phyloP scores from a whole-genome alignment of 2,113 vertebrate genomes.

The Oceanites oceanicus region DNA sequence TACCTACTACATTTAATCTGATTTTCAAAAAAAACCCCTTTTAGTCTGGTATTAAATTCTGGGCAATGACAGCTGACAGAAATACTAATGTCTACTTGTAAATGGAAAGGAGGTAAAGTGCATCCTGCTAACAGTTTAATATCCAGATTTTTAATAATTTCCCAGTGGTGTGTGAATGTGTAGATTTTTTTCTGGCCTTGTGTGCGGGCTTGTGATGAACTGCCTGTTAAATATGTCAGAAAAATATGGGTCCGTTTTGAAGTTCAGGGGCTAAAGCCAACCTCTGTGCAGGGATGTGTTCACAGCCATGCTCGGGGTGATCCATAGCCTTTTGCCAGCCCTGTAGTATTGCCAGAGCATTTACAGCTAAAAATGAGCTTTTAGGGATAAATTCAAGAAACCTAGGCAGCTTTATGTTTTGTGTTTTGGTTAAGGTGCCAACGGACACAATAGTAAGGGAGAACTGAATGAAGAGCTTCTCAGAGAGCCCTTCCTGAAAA shows the following conservation, averaged over 20 bases:
- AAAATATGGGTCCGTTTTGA: constrained; percentile 13
- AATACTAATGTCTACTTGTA: background rate
- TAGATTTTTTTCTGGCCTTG: background rate
- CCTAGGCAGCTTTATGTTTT: background rate
- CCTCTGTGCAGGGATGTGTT: background rate
- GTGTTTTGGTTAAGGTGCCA: background rate
- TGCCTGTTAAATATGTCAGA: background rate
- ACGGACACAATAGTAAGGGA: background rate
- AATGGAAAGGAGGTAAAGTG: background rate
- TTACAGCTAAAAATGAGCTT: background rate
- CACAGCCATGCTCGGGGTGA: accelerated
- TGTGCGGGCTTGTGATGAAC: background rate
- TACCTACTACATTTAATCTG: background rate
- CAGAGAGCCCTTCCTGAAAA: background rate
- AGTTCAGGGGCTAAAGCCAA: background rate
- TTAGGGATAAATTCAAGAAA: background rate
- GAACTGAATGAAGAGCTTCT: background rate
- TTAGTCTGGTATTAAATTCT: constrained; percentile 10
- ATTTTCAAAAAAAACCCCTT: background rate
- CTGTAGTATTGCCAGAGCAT: background rate
- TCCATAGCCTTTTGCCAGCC: background rate
- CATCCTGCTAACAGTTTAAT: background rate
- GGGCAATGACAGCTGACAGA: background rate
- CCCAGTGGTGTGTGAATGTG: background rate
- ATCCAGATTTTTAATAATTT: background rate